Evolutionary conservation across 1,140 invertebrate genomes (phyloP).

Genomic region (Drosophila willistoni): DNA sequence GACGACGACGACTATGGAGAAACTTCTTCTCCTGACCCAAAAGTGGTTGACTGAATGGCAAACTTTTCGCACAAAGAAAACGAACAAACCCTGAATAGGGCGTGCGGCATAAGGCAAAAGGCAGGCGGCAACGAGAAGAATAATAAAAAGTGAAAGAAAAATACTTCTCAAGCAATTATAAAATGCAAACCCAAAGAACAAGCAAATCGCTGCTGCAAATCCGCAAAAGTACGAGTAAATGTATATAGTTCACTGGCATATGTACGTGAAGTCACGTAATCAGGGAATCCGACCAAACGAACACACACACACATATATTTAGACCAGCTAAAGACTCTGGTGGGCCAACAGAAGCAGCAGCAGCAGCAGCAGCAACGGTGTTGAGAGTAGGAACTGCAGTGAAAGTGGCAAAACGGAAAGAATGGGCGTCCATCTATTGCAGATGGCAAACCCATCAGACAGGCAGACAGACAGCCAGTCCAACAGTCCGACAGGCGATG

Average conservation of each 20-base stretch:
- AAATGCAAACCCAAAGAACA: constrained; percentile 55
- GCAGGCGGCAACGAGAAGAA: constrained; percentile 18
- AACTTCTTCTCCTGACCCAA: constrained; percentile 56
- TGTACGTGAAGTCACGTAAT: constrained; percentile 61
- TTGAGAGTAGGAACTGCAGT: constrained; percentile 66
- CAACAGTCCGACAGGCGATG: constrained; percentile 48
- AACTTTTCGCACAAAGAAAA: constrained; percentile 48
- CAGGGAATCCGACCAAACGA: constrained; percentile 4
- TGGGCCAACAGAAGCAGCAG: constrained; percentile 29
- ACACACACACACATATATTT: not conserved
- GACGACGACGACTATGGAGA: constrained; percentile 39
- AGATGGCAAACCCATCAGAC: not conserved
- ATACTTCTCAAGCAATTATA: constrained; percentile 75
- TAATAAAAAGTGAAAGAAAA: constrained; percentile 35
- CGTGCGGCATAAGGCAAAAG: not conserved
- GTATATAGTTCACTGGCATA: constrained; percentile 10
- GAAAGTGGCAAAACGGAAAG: constrained; percentile 63
- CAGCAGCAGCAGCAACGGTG: constrained; percentile 32
- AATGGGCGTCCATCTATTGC: constrained; percentile 31
- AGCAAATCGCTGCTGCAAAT: constrained; percentile 35
- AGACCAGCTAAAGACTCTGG: constrained; percentile 6
- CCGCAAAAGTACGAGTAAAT: constrained; percentile 30
- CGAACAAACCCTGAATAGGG: not conserved
- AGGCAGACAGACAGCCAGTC: constrained; percentile 14
- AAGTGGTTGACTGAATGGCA: constrained; percentile 40